Evolutionary conservation across 2,797 vertebrate genomes (phyloP).

Genomic region (Pteronotus mesoamericanus): DNA sequence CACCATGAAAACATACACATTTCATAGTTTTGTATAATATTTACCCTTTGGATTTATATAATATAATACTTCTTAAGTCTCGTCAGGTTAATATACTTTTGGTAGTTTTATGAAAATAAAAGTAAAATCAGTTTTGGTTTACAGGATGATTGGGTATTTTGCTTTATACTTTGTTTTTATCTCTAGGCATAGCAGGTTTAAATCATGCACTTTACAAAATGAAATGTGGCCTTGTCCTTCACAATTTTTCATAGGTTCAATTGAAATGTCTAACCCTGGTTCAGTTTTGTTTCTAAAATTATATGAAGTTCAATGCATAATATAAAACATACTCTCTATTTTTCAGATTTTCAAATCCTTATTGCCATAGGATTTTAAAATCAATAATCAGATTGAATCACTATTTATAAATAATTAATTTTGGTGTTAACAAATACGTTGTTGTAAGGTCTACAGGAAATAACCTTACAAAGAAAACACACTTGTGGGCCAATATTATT

Average conservation of each 20-base stretch:
- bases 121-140: neutral
- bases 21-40: neutral
- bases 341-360: neutral
- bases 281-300: neutral
- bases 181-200: neutral
- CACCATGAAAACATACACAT: neutral
- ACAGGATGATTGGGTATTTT: neutral
- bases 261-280: neutral
- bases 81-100: neutral
- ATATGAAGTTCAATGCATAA: neutral
- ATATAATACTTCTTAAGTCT: neutral
- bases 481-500: neutral
- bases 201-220: neutral
- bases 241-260: neutral
- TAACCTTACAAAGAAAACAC: slow-evolving; percentile 6
- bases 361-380: neutral
- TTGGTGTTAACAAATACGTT: neutral
- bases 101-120: neutral
- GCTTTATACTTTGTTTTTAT: neutral
- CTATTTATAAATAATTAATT: neutral
- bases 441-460: neutral
- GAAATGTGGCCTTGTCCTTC: neutral
- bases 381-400: neutral
- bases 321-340: neutral
- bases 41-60: neutral